phyloP scores from a whole-genome alignment of 2,888 invertebrate species.

The Teleogryllus oceanicus region DNA sequence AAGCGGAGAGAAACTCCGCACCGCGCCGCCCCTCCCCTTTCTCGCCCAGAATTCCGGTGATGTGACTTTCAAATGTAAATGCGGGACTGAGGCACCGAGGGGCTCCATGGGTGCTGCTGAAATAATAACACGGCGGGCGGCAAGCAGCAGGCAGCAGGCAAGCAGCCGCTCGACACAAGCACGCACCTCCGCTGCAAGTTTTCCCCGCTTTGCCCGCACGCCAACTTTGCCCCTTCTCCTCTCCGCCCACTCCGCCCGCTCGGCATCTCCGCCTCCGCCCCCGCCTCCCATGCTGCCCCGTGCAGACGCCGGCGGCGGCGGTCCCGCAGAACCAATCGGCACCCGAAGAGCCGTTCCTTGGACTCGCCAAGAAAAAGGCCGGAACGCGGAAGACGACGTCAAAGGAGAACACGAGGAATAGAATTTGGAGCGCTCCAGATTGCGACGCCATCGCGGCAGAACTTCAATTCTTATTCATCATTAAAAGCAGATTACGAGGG shows the following conservation, averaged over 20 bases:
- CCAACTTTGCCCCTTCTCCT: background rate
- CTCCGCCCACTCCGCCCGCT: background rate
- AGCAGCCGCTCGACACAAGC: background rate
- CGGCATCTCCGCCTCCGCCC: background rate
- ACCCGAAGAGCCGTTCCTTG: background rate
- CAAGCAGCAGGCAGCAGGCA: constrained; percentile 6
- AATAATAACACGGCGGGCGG: constrained; percentile 2
- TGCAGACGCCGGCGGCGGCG: background rate
- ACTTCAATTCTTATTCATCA: background rate
- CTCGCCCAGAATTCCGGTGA: background rate
- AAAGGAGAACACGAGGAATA: background rate
- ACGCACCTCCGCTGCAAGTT: background rate
- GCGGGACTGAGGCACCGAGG: background rate
- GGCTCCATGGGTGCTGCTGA: background rate
- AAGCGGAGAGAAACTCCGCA: background rate
- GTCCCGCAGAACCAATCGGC: background rate
- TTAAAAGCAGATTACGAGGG: background rate
- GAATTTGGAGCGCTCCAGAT: background rate
- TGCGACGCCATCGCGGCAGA: background rate
- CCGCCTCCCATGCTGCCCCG: background rate
- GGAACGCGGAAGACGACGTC: background rate
- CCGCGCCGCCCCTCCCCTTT: too few relatives aligned
- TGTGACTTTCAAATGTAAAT: constrained; percentile 18
- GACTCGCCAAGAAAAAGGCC: background rate
- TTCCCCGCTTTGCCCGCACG: constrained; percentile 18